Conservation (phyloP, 2,888 invertebrate genomes). For the Auanema freiburgensis region DNA sequence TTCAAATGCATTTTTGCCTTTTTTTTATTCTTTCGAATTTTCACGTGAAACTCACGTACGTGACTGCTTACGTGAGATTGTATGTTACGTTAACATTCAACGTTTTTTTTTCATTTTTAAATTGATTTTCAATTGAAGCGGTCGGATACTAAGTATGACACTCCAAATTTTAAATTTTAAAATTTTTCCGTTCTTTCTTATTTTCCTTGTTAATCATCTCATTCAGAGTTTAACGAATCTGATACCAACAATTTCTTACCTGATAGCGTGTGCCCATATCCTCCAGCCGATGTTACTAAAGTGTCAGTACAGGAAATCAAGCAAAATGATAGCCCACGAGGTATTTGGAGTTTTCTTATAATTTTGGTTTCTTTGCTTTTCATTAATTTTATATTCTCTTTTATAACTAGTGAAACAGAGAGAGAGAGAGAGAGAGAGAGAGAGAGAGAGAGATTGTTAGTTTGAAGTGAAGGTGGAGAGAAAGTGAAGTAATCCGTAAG, state of each 20-base stretch:
- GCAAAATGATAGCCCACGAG: constrained; percentile 57
- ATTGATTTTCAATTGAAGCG: neutral
- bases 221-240: constrained; percentile 13
- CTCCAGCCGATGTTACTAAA: constrained; percentile 61
- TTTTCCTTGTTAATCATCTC: neutral
- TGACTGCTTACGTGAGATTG: too few relatives aligned
- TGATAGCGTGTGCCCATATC: constrained; percentile 60
- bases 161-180: neutral
- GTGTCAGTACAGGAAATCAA: constrained; percentile 64
- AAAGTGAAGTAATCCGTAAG: too few relatives aligned
- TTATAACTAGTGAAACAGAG: neutral
- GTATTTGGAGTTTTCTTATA: constrained; percentile 28
- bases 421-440: constrained; percentile 7
- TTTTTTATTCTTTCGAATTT: too few relatives aligned
- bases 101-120: neutral
- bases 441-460: constrained; percentile 3
- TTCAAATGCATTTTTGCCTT: too few relatives aligned
- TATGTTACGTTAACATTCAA: neutral
- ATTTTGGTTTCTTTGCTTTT: too few relatives aligned
- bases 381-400: too few relatives aligned
- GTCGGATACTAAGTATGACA: neutral
- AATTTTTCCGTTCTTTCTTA: neutral
- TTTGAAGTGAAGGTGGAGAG: neutral
- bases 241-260: constrained; percentile 34
- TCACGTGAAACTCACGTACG: too few relatives aligned